phyloP scores from a whole-genome alignment of 2,797 vertebrate species.

The Sebastes umbrosus region DNA sequence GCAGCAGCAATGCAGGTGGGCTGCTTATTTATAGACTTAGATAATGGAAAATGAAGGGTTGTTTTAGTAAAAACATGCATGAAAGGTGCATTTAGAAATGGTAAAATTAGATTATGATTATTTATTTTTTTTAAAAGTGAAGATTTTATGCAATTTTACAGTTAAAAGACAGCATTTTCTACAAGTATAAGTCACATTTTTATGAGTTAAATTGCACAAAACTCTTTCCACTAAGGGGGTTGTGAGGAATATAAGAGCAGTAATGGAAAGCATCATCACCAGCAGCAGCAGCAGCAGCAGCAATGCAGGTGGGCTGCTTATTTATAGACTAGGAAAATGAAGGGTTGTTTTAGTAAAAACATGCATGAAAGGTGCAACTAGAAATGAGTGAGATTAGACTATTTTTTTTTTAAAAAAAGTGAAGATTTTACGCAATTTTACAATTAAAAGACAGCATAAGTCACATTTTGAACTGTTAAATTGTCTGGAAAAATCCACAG shows the following conservation, averaged over 20 bases:
- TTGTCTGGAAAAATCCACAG: neutral
- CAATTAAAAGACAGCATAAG: neutral
- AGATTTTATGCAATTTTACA: neutral
- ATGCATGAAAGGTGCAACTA: neutral
- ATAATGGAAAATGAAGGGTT: neutral
- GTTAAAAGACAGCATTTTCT: neutral
- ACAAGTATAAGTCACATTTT: neutral
- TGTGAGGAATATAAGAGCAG: constrained; percentile 3
- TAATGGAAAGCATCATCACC: too few species aligned
- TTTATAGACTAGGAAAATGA: neutral
- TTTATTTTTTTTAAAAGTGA: neutral
- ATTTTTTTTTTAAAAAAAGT: neutral
- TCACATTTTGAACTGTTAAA: neutral
- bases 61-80: neutral
- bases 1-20: constrained; percentile 36
- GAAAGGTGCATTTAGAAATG: neutral
- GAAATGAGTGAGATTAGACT: neutral
- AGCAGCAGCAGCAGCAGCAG: neutral
- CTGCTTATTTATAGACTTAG: neutral
- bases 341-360: too few species aligned
- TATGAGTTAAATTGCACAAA: neutral
- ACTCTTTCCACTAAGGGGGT: neutral
- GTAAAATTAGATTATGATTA: accelerated
- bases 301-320: constrained; percentile 39
- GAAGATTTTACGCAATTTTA: neutral